These are phyloP conservation scores for Erebia aethiops DNA, from an alignment of 2,888 invertebrate species.

Conservation along the genomic window DNA sequence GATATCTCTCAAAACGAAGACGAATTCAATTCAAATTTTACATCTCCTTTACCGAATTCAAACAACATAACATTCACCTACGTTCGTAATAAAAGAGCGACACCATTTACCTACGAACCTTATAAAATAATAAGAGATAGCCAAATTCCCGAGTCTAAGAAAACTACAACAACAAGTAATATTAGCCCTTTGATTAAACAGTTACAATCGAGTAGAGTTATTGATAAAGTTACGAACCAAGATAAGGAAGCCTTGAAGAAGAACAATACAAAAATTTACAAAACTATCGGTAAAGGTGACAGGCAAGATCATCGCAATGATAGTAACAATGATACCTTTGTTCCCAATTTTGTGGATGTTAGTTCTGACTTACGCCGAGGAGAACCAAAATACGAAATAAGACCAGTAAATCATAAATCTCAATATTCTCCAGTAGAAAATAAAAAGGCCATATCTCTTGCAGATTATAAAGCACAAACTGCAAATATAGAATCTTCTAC, in stretches of 20 bases:
- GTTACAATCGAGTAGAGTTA: conserved; percentile 67
- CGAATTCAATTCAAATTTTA: not conserved
- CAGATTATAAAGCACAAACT: conserved; percentile 58
- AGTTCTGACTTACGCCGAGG: conserved; percentile 65
- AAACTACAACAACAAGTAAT: conserved; percentile 66
- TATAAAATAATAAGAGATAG: conserved; percentile 76
- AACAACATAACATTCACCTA: not conserved
- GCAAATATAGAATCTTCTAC: conserved; percentile 27
- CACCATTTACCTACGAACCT: conserved; percentile 73
- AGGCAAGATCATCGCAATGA: conserved; percentile 50
- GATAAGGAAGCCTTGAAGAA: conserved; percentile 58
- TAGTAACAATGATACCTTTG: conserved; percentile 44
- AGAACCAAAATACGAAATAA: conserved; percentile 73
- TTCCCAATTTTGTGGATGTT: conserved; percentile 60
- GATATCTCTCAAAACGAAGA: not conserved
- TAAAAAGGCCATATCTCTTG: conserved; percentile 59
- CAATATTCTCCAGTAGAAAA: conserved; percentile 65
- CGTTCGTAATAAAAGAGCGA: conserved; percentile 58
- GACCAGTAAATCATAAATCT: conserved; percentile 63
- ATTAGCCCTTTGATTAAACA: conserved; percentile 74
- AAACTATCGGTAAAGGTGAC: conserved; percentile 68
- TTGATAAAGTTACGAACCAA: conserved; percentile 59
- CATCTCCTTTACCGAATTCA: not conserved
- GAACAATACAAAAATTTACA: conserved; percentile 57
- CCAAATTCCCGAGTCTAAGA: conserved; percentile 68